These are phyloP conservation scores for Spatulosminthurus flaviceps DNA, from an alignment of 2,888 invertebrate species.

Conservation along the genomic window DNA sequence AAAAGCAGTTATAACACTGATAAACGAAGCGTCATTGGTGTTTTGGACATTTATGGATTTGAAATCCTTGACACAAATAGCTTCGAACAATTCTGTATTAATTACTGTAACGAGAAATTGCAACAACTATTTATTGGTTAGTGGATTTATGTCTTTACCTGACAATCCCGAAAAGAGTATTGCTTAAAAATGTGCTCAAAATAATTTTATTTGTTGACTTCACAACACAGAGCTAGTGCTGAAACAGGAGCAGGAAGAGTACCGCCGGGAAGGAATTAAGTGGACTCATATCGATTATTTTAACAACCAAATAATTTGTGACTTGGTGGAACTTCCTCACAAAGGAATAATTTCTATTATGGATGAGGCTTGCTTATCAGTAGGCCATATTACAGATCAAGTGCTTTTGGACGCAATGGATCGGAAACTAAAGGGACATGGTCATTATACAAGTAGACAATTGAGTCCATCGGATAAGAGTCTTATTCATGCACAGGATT, in stretches of 20 bases:
- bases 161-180: too few relatives aligned
- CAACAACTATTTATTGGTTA: conserved; percentile 98
- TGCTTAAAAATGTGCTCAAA: too few relatives aligned
- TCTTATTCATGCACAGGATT: conserved; percentile 80
- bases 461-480: conserved; percentile 83
- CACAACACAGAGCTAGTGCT: conserved; percentile 82
- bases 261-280: conserved; percentile 91
- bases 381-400: conserved; percentile 86
- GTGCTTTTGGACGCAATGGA: conserved; percentile 94
- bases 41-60: conserved; percentile 98
- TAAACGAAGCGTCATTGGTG: conserved; percentile 84
- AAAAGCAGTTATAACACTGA: conserved; percentile 73
- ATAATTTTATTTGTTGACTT: conserved; percentile 3
- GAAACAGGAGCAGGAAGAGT: conserved; percentile 98
- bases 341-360: conserved; percentile 90
- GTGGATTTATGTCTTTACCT: too few relatives aligned
- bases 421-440: conserved; percentile 82
- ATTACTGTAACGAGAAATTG: conserved; percentile 98
- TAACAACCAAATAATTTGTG: conserved; percentile 96
- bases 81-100: conserved; percentile 99
- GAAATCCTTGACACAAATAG: conserved; percentile 97
- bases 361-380: conserved; percentile 96
- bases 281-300: conserved; percentile 97
- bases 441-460: conserved; percentile 90
- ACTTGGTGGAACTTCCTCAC: conserved; percentile 92